These are phyloP conservation scores for Buathra laborator DNA, from an alignment of 2,888 invertebrate genomes.

Conservation along the genomic window DNA sequence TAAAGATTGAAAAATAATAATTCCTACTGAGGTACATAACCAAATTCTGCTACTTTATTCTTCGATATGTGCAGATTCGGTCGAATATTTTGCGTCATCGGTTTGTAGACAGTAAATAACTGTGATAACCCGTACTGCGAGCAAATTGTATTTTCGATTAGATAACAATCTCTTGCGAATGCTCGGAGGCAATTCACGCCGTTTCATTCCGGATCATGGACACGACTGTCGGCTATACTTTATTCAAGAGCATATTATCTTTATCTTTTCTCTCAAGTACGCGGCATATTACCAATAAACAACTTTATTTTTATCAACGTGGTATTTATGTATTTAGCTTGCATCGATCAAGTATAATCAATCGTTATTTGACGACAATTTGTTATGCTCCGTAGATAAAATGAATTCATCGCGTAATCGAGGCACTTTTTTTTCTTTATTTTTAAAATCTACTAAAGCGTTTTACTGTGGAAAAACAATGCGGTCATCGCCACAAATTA, in stretches of 20 bases:
- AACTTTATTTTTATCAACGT: background rate
- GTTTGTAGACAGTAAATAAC: conserved; percentile 15
- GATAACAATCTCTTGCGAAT: conserved; percentile 57
- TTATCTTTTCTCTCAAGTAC: background rate
- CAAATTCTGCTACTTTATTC: too few species aligned
- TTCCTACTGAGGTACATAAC: too few species aligned
- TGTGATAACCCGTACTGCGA: conserved; percentile 57
- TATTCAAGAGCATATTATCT: conserved; percentile 17
- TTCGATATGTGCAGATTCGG: too few species aligned
- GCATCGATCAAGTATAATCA: conserved; percentile 47
- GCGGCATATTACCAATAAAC: background rate
- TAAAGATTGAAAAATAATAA: too few species aligned
- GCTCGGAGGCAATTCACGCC: conserved; percentile 21
- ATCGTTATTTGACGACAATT: conserved; percentile 37
- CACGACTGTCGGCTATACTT: conserved; percentile 15
- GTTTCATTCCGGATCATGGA: conserved; percentile 58
- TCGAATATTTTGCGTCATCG: background rate
- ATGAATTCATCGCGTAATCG: background rate
- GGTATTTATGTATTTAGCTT: conserved; percentile 15
- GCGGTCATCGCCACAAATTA: conserved; percentile 63
- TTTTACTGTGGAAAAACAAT: conserved; percentile 61
- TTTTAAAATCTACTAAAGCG: conserved; percentile 29
- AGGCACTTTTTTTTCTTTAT: background rate
- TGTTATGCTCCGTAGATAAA: conserved; percentile 11
- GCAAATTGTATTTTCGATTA: conserved; percentile 63